Evolutionary conservation across 2,113 vertebrate genomes (phyloP).

Genomic region (Arvicanthis niloticus): DNA sequence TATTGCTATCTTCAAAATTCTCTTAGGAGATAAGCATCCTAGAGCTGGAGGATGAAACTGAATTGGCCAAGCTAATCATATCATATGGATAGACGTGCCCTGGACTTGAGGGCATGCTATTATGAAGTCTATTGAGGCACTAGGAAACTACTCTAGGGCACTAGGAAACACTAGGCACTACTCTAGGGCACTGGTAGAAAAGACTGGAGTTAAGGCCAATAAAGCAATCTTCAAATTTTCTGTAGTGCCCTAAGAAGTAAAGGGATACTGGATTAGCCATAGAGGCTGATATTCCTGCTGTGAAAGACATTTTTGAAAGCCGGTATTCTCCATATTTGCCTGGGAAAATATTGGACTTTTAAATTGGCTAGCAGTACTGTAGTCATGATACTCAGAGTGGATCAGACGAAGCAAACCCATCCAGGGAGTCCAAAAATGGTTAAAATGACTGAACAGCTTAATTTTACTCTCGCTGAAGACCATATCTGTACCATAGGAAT

Average conservation of each 20-base stretch:
- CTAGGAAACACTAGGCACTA: no score
- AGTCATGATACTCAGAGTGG: background rate
- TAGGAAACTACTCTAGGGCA: conserved; percentile 92
- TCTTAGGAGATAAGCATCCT: conserved; percentile 92
- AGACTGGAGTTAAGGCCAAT: conserved; percentile 94
- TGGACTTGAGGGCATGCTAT: conserved; percentile 95
- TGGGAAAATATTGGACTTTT: background rate
- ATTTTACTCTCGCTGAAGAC: background rate
- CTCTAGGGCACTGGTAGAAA: conserved; percentile 94
- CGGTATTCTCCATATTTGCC: conserved; percentile 89
- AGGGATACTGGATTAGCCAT: conserved; percentile 45
- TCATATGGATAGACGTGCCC: conserved; percentile 95
- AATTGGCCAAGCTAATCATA: conserved; percentile 85
- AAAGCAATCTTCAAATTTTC: conserved; percentile 97
- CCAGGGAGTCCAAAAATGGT: conserved; percentile 78
- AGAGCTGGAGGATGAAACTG: conserved; percentile 94
- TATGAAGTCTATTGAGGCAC: conserved; percentile 95
- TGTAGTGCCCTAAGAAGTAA: conserved; percentile 92
- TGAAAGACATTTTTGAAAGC: background rate
- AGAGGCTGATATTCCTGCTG: background rate
- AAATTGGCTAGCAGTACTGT: background rate
- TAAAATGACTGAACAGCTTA: conserved; percentile 73
- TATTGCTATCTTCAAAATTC: conserved; percentile 97
- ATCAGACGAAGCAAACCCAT: background rate
- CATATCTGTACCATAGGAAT: background rate